Conservation (phyloP, 2,797 vertebrate species). For the Melanotaenia trifasciata region DNA sequence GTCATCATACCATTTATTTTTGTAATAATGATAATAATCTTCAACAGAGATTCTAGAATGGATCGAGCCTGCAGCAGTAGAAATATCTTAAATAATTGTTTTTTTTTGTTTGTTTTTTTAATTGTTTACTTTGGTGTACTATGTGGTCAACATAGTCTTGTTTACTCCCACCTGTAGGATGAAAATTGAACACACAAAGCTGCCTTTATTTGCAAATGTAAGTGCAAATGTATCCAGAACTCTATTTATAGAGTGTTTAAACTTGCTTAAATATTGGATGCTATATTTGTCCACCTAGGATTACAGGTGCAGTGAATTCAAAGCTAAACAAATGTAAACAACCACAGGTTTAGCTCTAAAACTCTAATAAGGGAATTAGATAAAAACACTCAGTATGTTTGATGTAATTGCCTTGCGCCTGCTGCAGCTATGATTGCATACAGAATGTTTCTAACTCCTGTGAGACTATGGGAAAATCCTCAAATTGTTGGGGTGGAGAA, state of each 20-base stretch:
- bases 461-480: conserved; percentile 74
- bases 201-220: conserved; percentile 15
- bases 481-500: conserved; percentile 78
- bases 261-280: conserved; percentile 19
- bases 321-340: conserved; percentile 51
- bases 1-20: neutral
- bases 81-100: neutral
- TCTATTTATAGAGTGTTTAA: conserved; percentile 3
- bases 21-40: neutral
- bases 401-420: conserved; percentile 74
- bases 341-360: conserved; percentile 43
- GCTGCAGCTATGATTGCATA: conserved; percentile 74
- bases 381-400: conserved; percentile 59
- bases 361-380: conserved; percentile 69
- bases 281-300: conserved; percentile 10
- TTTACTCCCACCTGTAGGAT: conserved; percentile 37
- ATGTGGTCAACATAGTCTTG: neutral
- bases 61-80: neutral
- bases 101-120: neutral
- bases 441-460: conserved; percentile 66
- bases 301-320: conserved; percentile 11
- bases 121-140: neutral
- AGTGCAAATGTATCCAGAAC: neutral
- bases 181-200: conserved; percentile 20
- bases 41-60: conserved; percentile 5